A percentile compares a stretch with the other conserved stretches of the same genome.
These are phyloP conservation scores for Prenolepis imparis DNA, from an alignment of 2,888 invertebrate species.

Conservation along the genomic window DNA sequence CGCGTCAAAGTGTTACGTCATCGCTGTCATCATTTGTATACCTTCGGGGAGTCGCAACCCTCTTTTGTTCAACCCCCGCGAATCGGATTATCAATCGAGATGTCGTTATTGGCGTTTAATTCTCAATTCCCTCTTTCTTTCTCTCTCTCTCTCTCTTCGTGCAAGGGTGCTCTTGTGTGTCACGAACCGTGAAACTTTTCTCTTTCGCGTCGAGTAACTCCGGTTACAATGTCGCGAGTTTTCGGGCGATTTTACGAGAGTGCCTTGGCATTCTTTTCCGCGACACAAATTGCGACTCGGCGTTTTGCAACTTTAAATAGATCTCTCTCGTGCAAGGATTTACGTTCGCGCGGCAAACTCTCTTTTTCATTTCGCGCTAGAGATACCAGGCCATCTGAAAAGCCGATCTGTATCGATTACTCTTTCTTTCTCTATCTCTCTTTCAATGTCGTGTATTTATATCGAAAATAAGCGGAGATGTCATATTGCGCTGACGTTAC, in stretches of 20 bases:
- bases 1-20: conserved; percentile 28
- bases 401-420: not conserved
- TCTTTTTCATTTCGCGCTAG: not conserved
- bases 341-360: not conserved
- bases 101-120: conserved; percentile 19
- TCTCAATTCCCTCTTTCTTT: conserved; percentile 14
- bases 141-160: not conserved
- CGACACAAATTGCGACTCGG: not conserved
- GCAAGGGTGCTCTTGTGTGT: not conserved
- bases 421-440: not conserved
- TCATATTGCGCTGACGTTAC: not conserved
- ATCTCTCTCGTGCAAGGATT: not conserved
- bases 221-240: conserved; percentile 26
- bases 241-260: conserved; percentile 3
- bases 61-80: conserved; percentile 8
- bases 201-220: not conserved
- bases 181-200: not conserved
- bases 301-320: not conserved
- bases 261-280: not conserved
- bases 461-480: not conserved
- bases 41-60: conserved; percentile 11
- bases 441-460: not conserved
- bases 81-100: conserved; percentile 40
- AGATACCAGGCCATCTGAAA: not conserved
- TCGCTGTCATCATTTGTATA: conserved; percentile 37